Conservation (phyloP, 2,888 invertebrate genomes). For the Pimpla rufipes region DNA sequence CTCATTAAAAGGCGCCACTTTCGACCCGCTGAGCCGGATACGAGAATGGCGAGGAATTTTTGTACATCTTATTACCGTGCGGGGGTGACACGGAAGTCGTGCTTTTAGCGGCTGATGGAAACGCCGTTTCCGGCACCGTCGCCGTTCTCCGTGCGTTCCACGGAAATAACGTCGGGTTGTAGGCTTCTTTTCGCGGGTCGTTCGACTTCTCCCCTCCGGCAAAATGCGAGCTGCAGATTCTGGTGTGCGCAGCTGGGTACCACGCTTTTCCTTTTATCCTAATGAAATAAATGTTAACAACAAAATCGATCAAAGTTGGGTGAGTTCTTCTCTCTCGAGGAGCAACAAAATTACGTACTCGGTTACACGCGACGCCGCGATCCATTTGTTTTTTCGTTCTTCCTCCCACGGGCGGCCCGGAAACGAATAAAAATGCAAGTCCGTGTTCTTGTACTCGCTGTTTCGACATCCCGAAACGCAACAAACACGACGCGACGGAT, state of each 20-base stretch:
- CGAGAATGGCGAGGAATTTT: too few relatives aligned
- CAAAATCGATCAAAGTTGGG: too few relatives aligned
- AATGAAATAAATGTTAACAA: too few relatives aligned
- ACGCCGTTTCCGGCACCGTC: not conserved
- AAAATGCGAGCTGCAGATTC: conserved; percentile 40
- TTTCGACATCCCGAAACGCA: not conserved
- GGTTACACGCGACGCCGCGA: not conserved
- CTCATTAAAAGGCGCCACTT: too few relatives aligned
- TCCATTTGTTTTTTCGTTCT: conserved; percentile 1
- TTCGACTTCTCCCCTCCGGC: conserved; percentile 27
- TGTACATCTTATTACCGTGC: not conserved
- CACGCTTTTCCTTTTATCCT: too few relatives aligned
- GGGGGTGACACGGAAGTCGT: not conserved
- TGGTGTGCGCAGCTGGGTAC: not conserved
- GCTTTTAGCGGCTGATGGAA: not conserved
- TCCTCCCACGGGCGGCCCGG: conserved; percentile 1
- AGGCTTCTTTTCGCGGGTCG: conserved; percentile 29
- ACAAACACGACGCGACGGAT: not conserved
- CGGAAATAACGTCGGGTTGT: conserved; percentile 28
- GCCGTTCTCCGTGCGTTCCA: not conserved
- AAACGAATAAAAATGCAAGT: conserved; percentile 5
- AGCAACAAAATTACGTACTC: not conserved
- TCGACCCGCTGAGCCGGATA: too few relatives aligned
- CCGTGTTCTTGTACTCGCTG: not conserved
- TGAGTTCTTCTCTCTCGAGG: too few relatives aligned